These are phyloP conservation scores for Takifugu flavidus DNA, from an alignment of 2,113 vertebrate species.

Conservation along the genomic window DNA sequence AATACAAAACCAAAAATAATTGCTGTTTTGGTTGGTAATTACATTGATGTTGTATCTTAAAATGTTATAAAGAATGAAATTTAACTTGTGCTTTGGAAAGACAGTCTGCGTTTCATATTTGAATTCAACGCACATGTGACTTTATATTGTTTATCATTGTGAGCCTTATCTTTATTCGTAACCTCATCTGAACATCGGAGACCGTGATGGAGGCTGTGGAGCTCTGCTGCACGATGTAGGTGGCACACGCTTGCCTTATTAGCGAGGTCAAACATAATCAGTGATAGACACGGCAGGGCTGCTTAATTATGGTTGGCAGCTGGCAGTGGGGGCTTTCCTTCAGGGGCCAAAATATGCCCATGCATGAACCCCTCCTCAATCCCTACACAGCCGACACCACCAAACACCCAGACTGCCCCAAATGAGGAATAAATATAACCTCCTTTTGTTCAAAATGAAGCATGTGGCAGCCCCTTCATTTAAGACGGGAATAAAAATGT, in stretches of 20 bases:
- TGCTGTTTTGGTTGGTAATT: too few relatives aligned
- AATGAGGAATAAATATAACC: constrained; percentile 70
- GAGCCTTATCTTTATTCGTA: too few relatives aligned
- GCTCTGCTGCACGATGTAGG: constrained; percentile 56
- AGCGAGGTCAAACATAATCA: constrained; percentile 78
- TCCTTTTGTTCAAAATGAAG: constrained; percentile 68
- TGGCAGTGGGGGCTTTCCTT: constrained; percentile 74
- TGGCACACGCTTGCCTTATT: constrained; percentile 73
- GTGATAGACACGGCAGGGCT: constrained; percentile 71
- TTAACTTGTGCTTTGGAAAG: too few relatives aligned
- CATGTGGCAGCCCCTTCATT: constrained; percentile 70
- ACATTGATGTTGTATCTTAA: too few relatives aligned
- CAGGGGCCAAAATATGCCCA: constrained; percentile 72
- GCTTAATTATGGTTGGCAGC: constrained; percentile 78
- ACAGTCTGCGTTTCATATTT: too few relatives aligned
- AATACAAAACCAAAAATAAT: too few relatives aligned
- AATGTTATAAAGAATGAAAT: too few relatives aligned
- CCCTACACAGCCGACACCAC: background rate
- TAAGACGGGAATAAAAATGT: constrained; percentile 62
- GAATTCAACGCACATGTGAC: too few relatives aligned
- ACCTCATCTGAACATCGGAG: constrained; percentile 23
- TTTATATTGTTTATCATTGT: too few relatives aligned
- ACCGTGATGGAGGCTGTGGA: constrained; percentile 20
- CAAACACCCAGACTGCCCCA: constrained; percentile 55
- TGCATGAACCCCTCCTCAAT: constrained; percentile 48